Base-by-base conservation (phyloP, 2,888 invertebrate genomes). In the Bembecia ichneumoniformis region DNA sequence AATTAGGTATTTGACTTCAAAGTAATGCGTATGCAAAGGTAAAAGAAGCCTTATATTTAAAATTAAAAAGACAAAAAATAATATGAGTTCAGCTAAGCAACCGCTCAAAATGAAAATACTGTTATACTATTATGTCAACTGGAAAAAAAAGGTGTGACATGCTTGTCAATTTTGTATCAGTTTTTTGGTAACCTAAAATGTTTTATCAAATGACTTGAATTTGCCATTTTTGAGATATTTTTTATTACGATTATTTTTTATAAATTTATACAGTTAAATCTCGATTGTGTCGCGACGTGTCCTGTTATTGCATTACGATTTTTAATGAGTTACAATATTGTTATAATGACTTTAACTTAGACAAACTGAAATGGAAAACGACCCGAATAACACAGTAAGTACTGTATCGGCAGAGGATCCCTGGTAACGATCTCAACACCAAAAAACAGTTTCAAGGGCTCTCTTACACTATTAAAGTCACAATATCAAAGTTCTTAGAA, bases 131-230 rank as follows among this genome's bases (percentile, higher is more conserved):
- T 79, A 84, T 84, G 87, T 82, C 86, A 86, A 63, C 71, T 78
- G 82, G 83, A 87, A 84, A 81, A 87, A 86, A 84, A 87, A 87
- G 86, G 86, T 87, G 71, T 84, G 84, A 83, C 86, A 84, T 83
- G 79, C 64, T 76, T 81, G 87, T 83, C 86, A 86, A 75, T 80
- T 70, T 72, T 74, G 66, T 80, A 86, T 78, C 66, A 83, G 83
- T 83, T 84, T 84, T 87, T 87, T 84, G 84, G 83, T 87, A 86
- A 87, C 87, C 86, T 84, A 87, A 87, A 87, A 87, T 87, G 87
- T 86, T 86, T 86, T 79, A 79, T 83, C 84, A 82, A 86, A 86
- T 83, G 83, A 82, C 82, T 82, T 87, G 79, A 87, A 82, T 80
- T 74, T 79, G 71, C 66, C 77, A 70, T 79, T 83, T 28, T 86